A percentile compares a stretch with the other conserved stretches of the same genome.
phyloP scores from a whole-genome alignment of 2,113 vertebrate species.

The Monopterus albus region DNA sequence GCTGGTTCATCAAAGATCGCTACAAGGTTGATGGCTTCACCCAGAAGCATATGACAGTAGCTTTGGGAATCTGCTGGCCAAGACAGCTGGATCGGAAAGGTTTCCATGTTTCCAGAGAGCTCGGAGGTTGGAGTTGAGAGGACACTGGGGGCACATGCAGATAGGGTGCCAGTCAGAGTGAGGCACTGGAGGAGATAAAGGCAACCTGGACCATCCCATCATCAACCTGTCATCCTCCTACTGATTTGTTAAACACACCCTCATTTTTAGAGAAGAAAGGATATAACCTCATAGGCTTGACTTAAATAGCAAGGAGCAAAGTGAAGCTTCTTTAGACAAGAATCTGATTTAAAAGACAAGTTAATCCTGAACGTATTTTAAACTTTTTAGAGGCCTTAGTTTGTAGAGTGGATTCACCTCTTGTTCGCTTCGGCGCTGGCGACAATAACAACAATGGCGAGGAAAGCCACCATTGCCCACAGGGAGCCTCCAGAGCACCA shows the following conservation, averaged over 20 bases:
- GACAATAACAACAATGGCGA: no score
- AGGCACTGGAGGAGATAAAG: conserved; percentile 78
- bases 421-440: no score
- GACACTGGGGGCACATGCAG: conserved; percentile 42
- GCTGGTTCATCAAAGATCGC: conserved; percentile 78
- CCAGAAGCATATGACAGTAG: conserved; percentile 88
- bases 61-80: conserved; percentile 87
- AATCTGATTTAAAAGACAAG: conserved; percentile 17
- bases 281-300: conserved; percentile 1
- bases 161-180: conserved; percentile 78
- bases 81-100: conserved; percentile 83
- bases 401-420: no score
- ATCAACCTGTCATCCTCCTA: conserved; percentile 63
- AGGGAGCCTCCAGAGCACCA: no score
- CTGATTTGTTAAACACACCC: conserved; percentile 30
- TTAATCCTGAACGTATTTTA: no score
- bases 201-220: conserved; percentile 55
- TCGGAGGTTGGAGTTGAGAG: conserved; percentile 68
- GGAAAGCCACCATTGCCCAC: no score
- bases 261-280: conserved; percentile 32
- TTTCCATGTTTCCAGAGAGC: conserved; percentile 82
- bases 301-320: not conserved
- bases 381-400: no score
- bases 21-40: conserved; percentile 54
- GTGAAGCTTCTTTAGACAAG: conserved; percentile 1